Evolutionary conservation across 2,113 vertebrate species (phyloP).

Genomic region (Polypterus senegalus): DNA sequence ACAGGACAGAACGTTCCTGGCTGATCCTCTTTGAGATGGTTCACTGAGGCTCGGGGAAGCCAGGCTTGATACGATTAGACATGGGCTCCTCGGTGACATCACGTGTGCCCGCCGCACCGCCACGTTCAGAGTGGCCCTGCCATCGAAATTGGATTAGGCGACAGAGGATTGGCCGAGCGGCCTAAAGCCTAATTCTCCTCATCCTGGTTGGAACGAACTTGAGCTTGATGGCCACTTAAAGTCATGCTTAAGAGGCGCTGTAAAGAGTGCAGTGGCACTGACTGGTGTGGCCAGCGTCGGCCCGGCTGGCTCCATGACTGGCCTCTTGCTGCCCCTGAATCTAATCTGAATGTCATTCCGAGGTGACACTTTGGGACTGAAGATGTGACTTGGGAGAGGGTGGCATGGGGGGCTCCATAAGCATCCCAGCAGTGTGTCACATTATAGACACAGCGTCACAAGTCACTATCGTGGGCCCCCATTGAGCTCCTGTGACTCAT

Average conservation of each 20-base stretch:
- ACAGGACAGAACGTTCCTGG: constrained; percentile 64
- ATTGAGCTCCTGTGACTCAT: too few species aligned
- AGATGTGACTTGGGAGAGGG: too few species aligned
- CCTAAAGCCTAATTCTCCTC: constrained; percentile 13
- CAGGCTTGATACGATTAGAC: constrained; percentile 55
- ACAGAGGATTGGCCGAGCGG: constrained; percentile 10
- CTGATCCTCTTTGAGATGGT: constrained; percentile 65
- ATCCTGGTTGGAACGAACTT: neutral
- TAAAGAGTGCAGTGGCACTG: neutral
- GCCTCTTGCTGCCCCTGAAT: neutral
- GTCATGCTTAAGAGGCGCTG: constrained; percentile 16
- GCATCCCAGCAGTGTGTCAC: too few species aligned
- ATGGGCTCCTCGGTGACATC: constrained; percentile 40
- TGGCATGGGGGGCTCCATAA: too few species aligned
- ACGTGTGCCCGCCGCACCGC: constrained; percentile 1
- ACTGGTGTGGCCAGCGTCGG: neutral
- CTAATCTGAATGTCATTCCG: too few species aligned
- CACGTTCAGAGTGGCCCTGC: constrained; percentile 4
- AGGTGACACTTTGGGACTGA: too few species aligned
- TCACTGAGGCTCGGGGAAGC: constrained; percentile 52
- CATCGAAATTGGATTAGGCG: constrained; percentile 24
- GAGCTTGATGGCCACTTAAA: constrained; percentile 1
- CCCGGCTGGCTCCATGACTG: neutral
- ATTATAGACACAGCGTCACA: too few species aligned
- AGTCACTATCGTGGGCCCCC: too few species aligned